A percentile compares a stretch with the other conserved stretches of the same genome.
These are phyloP conservation scores for Eulemur coronatus DNA, from an alignment of 2,797 vertebrate genomes.

Conservation along the genomic window DNA sequence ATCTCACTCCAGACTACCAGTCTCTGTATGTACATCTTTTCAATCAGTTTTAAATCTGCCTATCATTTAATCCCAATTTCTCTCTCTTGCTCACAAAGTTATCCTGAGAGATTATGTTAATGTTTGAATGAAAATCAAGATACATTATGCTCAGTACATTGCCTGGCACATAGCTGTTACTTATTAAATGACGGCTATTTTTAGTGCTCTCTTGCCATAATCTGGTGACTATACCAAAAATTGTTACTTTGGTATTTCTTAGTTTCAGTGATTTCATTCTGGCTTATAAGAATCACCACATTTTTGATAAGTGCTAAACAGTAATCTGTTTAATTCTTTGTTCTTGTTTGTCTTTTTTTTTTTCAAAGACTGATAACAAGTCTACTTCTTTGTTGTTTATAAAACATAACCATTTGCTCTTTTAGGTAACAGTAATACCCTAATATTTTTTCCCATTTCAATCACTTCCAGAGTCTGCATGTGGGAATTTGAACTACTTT, in stretches of 20 bases:
- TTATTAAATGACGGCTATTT: not conserved
- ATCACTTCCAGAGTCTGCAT: not conserved
- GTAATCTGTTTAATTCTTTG: not conserved
- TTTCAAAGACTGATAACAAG: not conserved
- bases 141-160: not conserved
- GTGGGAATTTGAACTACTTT: not conserved
- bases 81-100: not conserved
- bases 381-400: not conserved
- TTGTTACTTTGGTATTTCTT: not conserved
- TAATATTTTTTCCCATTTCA: not conserved
- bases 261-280: not conserved
- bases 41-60: not conserved
- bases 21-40: not conserved
- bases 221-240: not conserved
- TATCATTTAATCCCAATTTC: not conserved
- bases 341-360: not conserved
- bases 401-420: not conserved
- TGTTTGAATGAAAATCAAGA: not conserved
- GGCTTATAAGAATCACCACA: not conserved
- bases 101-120: not conserved
- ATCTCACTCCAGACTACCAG: not conserved
- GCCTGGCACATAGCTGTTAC: not conserved
- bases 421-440: not conserved
- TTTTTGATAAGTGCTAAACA: not conserved
- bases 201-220: not conserved